Evolutionary conservation across 1,140 invertebrate species (phyloP), one percentile per base, ranked within the genome.

Genomic region (Caenorhabditis inopinata): DNA sequence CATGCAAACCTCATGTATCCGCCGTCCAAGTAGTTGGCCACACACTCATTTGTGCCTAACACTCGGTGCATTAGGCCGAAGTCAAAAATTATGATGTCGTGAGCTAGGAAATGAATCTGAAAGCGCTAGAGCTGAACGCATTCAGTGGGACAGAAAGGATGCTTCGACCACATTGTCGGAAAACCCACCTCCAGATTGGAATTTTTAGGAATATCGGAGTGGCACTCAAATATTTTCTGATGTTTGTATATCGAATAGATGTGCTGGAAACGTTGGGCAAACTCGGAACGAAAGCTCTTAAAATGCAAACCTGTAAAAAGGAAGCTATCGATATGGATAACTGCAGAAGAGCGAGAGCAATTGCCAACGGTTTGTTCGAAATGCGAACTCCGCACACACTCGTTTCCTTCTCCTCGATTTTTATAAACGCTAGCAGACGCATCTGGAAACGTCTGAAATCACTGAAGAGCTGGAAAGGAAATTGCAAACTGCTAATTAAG

Each of bases 61-160:
- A 86, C 79, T 27, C 83, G 49, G 35, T 86, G 83, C 86, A 87
- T 86, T 21, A 87, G 81, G 14, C 85, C 85, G 38, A 86, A 87
- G 73, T 87, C 85, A 38, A 85, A 87, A 42, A 87, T 87, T 3
- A 87, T 82, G 47, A 87, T 87, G 74, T 87, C 85, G 53, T 87
- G 85, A 14, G 86, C 86, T 2, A 87, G 62, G 48, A 85, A 86
- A 18, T 68, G 58, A n/a, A 78, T 58, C 53, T 76, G 58, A n/a
- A 79, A 74, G 7, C 14, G 58, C n/a, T n/a, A 29, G 46, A 23
- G 16, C 7, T 18, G 0, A 29, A 47, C 16, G 0, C 38, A 27
- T 0, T 35, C 11, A 48, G 35, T 1, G 9, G 16, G 42, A 11
- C 7, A 73, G 0, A 25, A 51, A 51, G 6, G 48, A 7, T 73